Evolutionary conservation across 2,888 invertebrate species (phyloP), one percentile per base, ranked within the genome.

Genomic region (Tiliacea aurago): DNA sequence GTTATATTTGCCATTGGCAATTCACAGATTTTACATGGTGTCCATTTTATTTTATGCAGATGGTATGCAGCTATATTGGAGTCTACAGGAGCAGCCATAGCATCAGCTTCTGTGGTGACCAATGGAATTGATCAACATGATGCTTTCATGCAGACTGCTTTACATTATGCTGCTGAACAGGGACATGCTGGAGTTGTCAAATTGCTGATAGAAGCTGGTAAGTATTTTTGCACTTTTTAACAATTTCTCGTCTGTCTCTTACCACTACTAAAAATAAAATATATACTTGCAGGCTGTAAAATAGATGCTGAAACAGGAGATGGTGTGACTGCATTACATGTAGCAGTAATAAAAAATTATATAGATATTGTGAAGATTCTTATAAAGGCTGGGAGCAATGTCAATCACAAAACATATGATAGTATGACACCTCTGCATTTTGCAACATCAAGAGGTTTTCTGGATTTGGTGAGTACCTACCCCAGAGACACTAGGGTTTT

Each of bases 61-160:
- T 98, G 98, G 97, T 98, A 98, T 95, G 98, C 98, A 28, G 97
- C 97, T 84, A 98, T 98, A 86, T 94, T 98, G 82, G 98, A 98
- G 88, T 96, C 97, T 76, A 98, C 98, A 2, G 97, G 97, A 4
- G 95, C 96, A 76, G 94, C 96, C 2, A 92, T 97, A 84, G 95
- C 96, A 43, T 93, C 94, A 73, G 95, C 95, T 23, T 93, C 95
- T 65, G 91, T 93, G 80, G 87, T 96, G 74, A 94, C 93, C 70
- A 92, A 96, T 91, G 97, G 97, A 83, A 96, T 97, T 75, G 97
- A 97, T 84, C 96, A 97, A 85, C 96, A 97, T 85, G 97, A 98
- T 93, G 95, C 96, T 11, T 97, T 97, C 86, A 97, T 97, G 83
- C 96, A 97, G 86, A 97, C 97, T 76, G 97, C 98, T 0, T 91